A percentile compares a stretch with the other conserved stretches of the same genome.
phyloP scores from a whole-genome alignment of 2,888 invertebrate species.

The Plagodis dolabraria region DNA sequence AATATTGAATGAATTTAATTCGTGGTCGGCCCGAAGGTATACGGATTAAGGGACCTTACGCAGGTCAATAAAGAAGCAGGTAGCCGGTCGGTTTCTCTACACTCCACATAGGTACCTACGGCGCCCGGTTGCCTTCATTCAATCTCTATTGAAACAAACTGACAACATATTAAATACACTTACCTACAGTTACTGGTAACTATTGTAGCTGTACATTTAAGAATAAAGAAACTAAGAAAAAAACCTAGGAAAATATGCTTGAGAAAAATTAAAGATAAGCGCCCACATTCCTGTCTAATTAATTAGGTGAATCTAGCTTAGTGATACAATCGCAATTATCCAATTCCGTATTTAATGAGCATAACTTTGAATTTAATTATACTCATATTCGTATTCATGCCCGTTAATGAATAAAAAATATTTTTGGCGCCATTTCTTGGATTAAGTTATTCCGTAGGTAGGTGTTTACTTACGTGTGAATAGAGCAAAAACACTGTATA shows the following conservation, averaged over 20 bases:
- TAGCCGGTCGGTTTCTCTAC: conserved; percentile 49
- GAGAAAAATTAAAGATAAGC: conserved; percentile 31
- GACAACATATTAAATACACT: neutral
- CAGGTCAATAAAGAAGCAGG: conserved; percentile 73
- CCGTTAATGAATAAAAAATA: conserved; percentile 7
- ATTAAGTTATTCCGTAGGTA: neutral
- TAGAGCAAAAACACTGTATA: conserved; percentile 8
- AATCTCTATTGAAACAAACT: conserved; percentile 43
- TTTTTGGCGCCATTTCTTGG: conserved; percentile 7
- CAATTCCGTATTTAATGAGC: conserved; percentile 34
- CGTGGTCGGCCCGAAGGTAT: conserved; percentile 65
- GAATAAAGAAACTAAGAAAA: too few relatives aligned
- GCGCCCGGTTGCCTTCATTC: conserved; percentile 50
- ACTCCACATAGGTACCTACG: conserved; percentile 25
- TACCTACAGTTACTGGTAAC: too few relatives aligned
- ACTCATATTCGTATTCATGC: conserved; percentile 13
- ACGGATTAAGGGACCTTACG: conserved; percentile 68
- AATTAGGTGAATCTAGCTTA: conserved; percentile 36
- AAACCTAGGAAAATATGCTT: conserved; percentile 22
- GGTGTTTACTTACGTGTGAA: neutral
- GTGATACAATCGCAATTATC: conserved; percentile 32
- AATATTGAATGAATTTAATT: conserved; percentile 65
- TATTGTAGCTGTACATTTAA: too few relatives aligned
- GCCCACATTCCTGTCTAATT: conserved; percentile 37
- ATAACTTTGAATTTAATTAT: conserved; percentile 33